Base-by-base conservation (phyloP, 2,797 vertebrate species). In the Buphagus erythrorhynchus region DNA sequence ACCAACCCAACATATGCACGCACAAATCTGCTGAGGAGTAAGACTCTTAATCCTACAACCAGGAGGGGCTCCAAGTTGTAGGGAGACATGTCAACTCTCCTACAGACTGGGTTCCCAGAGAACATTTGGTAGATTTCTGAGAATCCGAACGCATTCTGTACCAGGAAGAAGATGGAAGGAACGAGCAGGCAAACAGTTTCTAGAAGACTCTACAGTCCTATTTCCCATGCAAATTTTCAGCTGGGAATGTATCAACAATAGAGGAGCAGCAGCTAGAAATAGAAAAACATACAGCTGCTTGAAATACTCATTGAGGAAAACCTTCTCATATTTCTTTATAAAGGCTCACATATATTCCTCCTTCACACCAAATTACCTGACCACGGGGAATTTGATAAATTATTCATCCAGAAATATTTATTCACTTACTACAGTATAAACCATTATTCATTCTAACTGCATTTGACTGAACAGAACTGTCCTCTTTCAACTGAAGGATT, bases 71-170 rank as follows among this genome's bases (percentile, higher is more conserved):
- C 52, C 26, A 61, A 38, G 13, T 0, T 46, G 13, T 5, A 31
- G 11, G 5, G 16, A 63, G 6, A 49, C 0, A 1, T 1, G 6
- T 13, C 18, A 59, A 35, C 18, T 55, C 2, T 58, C 29, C 31
- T 31, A 18, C 1, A 20, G 38, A 45, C 18, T 42, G 12, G 12
- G 9, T 19, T 88, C 24, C 24, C 33, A 15, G 62, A 62, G 13
- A 77, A 46, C 3, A 5, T 58, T 40, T 31, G 25, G 8, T 10
- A 76, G 33, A 48, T 58, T 75, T 79, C 71, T 73, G 33, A 82
- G 87, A 59, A 82, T 46, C 28, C 45, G 59, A 76, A 73, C 71
- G 42, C 6, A 13, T 59, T 82, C 24, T 69, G 33, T 13, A 59
- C 3, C 3, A 17, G 13, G 28, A 82, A 67, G 14, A 43, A 22